A percentile compares a stretch with the other conserved stretches of the same genome.
phyloP scores from a whole-genome alignment of 2,888 invertebrate species.

The Tillus elongatus region DNA sequence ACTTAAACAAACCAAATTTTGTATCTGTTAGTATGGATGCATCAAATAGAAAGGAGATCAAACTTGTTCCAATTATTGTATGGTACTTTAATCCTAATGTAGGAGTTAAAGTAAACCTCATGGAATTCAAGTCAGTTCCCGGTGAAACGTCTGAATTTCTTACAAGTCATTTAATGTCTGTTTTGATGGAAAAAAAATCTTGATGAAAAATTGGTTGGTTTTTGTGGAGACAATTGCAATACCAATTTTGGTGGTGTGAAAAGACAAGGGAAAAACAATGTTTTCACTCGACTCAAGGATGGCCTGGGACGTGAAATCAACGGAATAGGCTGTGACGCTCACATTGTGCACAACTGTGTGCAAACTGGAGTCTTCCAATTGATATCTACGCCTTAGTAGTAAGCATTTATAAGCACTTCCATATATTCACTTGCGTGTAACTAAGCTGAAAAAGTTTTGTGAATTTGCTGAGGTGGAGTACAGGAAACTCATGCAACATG shows the following conservation, averaged over 20 bases:
- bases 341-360: conserved; percentile 31
- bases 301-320: conserved; percentile 18
- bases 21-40: conserved; percentile 9
- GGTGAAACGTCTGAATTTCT: conserved; percentile 14
- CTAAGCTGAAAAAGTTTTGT: conserved; percentile 31
- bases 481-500: conserved; percentile 23
- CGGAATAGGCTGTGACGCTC: conserved; percentile 29
- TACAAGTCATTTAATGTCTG: conserved; percentile 4
- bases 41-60: conserved; percentile 12
- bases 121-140: conserved; percentile 12
- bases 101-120: conserved; percentile 4
- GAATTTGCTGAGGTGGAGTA: conserved; percentile 26
- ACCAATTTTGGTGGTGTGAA: conserved; percentile 18
- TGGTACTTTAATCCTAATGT: background rate
- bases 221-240: conserved; percentile 18
- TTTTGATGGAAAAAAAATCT: conserved; percentile 11
- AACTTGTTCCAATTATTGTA: background rate
- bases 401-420: conserved; percentile 33
- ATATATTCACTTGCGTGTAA: conserved; percentile 31
- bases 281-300: conserved; percentile 18
- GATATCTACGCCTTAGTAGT: conserved; percentile 29
- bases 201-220: conserved; percentile 15
- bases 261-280: conserved; percentile 15
- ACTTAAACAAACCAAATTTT: conserved; percentile 14
- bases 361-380: conserved; percentile 28